Evolutionary conservation across 2,888 invertebrate species (phyloP), one percentile per base, ranked within the genome.

Genomic region (Drosophila aldrichi): DNA sequence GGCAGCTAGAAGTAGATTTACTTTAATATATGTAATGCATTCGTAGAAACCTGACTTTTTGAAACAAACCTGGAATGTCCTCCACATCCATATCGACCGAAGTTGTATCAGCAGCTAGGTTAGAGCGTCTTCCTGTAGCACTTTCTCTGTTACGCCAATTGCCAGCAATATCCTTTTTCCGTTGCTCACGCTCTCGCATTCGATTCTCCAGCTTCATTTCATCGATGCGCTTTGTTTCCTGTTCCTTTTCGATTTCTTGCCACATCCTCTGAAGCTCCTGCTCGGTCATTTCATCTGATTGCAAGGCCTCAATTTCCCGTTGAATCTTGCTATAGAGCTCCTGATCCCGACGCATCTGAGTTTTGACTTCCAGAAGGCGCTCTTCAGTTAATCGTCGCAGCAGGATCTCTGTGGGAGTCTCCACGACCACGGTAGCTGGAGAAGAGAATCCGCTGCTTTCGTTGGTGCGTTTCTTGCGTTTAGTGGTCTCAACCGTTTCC

Each of bases 401-500:
- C 71, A 98, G 96, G 68, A 95, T 95, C 91, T 97, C 97, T 3
- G 96, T 96, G 0, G 97, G 96, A 0, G 97, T 96, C 90, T 91
- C 92, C 44, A 84, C 41, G 93, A 79, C 63, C 41, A 84, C 40
- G 93, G 81, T 70, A 0, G 88, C 68, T 1, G 91, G 88, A 1
- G 89, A 87, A 1, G 88, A 80, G 22, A 82, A 76, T 0, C 78
- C 77, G 10, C 72, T 79, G 66, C 58, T 77, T 36, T 81, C 89
- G 20, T 75, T 84, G 8, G 71, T 72, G 3, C 82, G 88, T 16
- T 91, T 91, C 34, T 90, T 85, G 2, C 87, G 81, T 36, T 95
- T 82, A 94, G 95, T 22, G 96, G 94, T 91, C 97, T 98, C 93
- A 96, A 98, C 9, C 95, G 96, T 91, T 97, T 97, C 97, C 97